Evolutionary conservation across 2,888 invertebrate species (phyloP).

Genomic region (Linnaemya vulpina): DNA sequence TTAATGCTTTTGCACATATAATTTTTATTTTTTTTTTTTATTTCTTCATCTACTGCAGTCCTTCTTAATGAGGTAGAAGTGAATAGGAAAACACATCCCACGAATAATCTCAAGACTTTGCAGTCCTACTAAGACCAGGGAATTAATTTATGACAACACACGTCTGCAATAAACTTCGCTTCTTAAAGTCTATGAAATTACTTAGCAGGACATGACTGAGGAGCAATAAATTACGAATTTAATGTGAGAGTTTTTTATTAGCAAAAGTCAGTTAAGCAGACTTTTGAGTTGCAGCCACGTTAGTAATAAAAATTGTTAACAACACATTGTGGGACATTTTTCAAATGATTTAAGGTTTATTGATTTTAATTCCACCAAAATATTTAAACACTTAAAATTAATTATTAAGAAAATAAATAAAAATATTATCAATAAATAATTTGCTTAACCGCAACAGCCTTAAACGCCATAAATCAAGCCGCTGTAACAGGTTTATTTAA

Average conservation of each 20-base stretch:
- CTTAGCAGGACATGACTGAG: not conserved
- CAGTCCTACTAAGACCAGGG: not conserved
- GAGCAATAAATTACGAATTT: not conserved
- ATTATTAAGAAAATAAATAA: too few relatives aligned
- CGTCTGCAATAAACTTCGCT: constrained; percentile 1
- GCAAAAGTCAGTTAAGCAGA: not conserved
- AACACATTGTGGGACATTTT: too few relatives aligned
- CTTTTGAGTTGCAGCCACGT: not conserved
- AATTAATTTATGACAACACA: constrained; percentile 45
- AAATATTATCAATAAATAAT: too few relatives aligned
- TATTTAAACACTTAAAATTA: too few relatives aligned
- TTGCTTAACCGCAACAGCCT: too few relatives aligned
- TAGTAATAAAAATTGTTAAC: too few relatives aligned
- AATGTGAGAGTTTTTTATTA: not conserved
- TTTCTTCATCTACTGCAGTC: not conserved
- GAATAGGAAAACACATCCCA: not conserved
- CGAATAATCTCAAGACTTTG: not conserved
- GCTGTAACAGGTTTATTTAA: too few relatives aligned
- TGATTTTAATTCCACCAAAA: too few relatives aligned
- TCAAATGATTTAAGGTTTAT: too few relatives aligned
- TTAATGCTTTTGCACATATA: not conserved
- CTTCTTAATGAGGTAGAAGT: not conserved
- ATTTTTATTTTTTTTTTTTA: too few relatives aligned
- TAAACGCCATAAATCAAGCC: too few relatives aligned
- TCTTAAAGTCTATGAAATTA: constrained; percentile 6